A percentile compares a stretch with the other conserved stretches of the same genome.
Conservation (phyloP, 2,113 vertebrate genomes). For the Tauraco erythrolophus region DNA sequence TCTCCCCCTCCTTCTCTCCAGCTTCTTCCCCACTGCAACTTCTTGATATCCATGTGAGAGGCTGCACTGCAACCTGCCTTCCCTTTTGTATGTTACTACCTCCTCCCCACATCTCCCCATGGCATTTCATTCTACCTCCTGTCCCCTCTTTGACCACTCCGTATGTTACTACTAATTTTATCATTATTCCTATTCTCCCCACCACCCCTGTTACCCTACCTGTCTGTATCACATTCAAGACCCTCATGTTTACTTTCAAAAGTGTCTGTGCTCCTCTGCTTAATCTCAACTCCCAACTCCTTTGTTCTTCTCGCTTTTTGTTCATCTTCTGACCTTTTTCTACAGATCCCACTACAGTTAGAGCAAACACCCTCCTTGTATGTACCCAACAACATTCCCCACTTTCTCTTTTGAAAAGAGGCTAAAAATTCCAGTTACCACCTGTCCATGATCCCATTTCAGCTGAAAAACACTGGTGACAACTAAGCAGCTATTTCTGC, state of each 20-base stretch:
- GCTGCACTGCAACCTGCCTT: not conserved
- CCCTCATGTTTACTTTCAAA: constrained; percentile 1
- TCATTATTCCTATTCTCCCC: not conserved
- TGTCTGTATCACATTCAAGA: not conserved
- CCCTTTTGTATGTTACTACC: not conserved
- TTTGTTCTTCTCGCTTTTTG: constrained; percentile 38
- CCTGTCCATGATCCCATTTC: not conserved
- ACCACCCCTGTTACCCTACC: not conserved
- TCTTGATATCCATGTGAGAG: not conserved
- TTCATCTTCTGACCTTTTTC: constrained; percentile 11
- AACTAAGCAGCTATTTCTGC: not conserved
- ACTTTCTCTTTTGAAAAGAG: not conserved
- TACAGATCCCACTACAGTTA: not conserved
- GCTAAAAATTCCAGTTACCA: not conserved
- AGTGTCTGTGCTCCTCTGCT: constrained; percentile 33
- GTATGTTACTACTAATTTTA: not conserved
- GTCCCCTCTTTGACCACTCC: not conserved
- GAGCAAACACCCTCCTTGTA: not conserved
- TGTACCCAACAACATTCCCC: rapidly evolving
- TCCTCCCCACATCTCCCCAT: not conserved
- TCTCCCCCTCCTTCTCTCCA: not conserved
- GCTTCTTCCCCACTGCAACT: not conserved
- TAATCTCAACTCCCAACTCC: constrained; percentile 5
- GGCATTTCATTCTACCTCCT: not conserved
- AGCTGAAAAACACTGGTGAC: not conserved